Conservation (phyloP, 64 coral and sea anemone species). For the Montipora efflorescens region DNA sequence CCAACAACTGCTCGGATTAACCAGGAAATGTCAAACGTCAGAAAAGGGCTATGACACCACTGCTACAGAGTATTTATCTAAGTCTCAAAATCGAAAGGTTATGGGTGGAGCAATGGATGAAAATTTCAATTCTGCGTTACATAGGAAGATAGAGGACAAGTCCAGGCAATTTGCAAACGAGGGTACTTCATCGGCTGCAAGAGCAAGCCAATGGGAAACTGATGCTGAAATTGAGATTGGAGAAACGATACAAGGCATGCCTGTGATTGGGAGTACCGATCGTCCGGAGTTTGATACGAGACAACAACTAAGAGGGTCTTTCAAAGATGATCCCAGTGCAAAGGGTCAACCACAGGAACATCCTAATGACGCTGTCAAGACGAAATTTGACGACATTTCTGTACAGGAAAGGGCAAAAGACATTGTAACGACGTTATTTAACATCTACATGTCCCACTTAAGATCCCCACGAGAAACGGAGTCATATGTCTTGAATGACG, state of each 20-base stretch:
- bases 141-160: not conserved
- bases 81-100: too few relatives aligned
- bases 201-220: not conserved
- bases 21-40: not conserved
- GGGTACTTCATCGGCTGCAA: not conserved
- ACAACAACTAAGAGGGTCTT: not conserved
- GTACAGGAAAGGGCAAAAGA: not conserved
- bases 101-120: too few relatives aligned
- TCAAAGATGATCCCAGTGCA: not conserved
- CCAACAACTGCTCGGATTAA: conserved; percentile 14
- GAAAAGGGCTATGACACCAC: not conserved
- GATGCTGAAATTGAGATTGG: not conserved
- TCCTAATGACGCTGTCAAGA: not conserved
- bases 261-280: not conserved
- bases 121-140: not conserved
- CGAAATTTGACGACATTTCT: not conserved
- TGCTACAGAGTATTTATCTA: too few relatives aligned
- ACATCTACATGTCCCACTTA: not conserved
- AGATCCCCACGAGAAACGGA: not conserved
- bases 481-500: not conserved
- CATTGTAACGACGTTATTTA: not conserved
- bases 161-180: not conserved
- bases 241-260: not conserved
- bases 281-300: not conserved
- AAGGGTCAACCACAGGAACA: not conserved